Base-by-base conservation (phyloP, 2,797 vertebrate genomes). In the Paratrypauchen microcephalus region DNA sequence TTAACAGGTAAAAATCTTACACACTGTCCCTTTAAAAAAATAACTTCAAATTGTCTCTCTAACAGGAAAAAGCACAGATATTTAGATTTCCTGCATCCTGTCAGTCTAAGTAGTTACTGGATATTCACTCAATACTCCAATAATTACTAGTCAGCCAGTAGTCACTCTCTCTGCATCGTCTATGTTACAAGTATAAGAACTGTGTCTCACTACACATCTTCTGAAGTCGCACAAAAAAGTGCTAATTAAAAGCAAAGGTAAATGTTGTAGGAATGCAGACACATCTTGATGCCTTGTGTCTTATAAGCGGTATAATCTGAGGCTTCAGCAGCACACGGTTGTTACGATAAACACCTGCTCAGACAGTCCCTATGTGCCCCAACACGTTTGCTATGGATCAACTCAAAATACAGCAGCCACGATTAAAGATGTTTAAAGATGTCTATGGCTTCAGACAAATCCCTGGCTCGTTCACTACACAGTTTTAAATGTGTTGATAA, bases 311-410 rank as follows among this genome's bases (percentile, higher is more conserved):
- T 77, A 50, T 77, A 80, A 86, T 87, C 77, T 74, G 23, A 47
- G 36, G 66, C 69, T 74, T 65, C 6, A n/a, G 19, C 59, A 52
- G 62, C 55, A 4, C 60, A 56, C 64, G 72, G 68, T 16, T 18
- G 59, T 67, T 54, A 0, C 68, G 9, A 75, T 23, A 60, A 84
- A 76, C 68, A 71, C 73, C 45, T 0, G 72, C 69, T 69, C 58
- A 61, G 66, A 47, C 55, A 41, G 50, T 23, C 15, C 2, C 26
- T 66, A 72, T 72, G 28, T 71, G 88, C 80, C 81, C 6, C 30
- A 75, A 55, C 87, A 83, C n/a, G 89, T 86, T 73, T 80, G 80
- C 76, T 76, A 48, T 78, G 68, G 66, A 74, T 71, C 18, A 61
- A 68, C 74, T 73, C 3, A 4, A 69, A 71, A 77, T 61, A 79